A percentile compares a stretch with the other conserved stretches of the same genome.
phyloP scores from a whole-genome alignment of 2,113 vertebrate genomes.

The Xiphorhynchus elegans region DNA sequence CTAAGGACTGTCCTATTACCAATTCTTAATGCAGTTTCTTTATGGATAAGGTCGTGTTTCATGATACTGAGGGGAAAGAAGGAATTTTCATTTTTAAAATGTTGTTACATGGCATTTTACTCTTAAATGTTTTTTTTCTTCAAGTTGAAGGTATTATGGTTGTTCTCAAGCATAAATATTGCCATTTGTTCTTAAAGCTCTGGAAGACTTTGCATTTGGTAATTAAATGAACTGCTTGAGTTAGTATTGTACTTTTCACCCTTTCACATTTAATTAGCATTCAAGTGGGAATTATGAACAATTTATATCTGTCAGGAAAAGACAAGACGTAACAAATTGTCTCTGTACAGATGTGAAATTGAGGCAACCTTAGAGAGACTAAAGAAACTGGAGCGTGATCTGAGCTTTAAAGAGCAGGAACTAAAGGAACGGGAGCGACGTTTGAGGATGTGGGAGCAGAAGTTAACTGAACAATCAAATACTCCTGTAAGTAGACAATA shows the following conservation, averaged over 20 bases:
- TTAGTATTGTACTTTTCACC: constrained; percentile 52
- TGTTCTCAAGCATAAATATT: constrained; percentile 19
- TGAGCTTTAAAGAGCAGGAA: constrained; percentile 97
- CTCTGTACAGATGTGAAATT: constrained; percentile 89
- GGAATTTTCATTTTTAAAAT: background rate
- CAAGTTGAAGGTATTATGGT: background rate
- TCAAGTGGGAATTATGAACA: constrained; percentile 41
- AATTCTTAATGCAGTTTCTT: background rate
- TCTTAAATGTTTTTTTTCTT: constrained; percentile 28
- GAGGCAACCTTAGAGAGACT: constrained; percentile 96
- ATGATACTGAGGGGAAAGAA: background rate
- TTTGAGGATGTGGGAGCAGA: constrained; percentile 97
- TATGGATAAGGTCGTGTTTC: background rate
- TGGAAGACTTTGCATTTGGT: constrained; percentile 25
- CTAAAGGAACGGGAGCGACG: constrained; percentile 93
- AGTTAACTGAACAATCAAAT: constrained; percentile 94
- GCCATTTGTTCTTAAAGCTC: constrained; percentile 24
- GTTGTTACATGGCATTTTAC: background rate
- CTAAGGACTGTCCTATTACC: background rate
- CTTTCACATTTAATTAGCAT: constrained; percentile 63
- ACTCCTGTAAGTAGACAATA: constrained; percentile 88
- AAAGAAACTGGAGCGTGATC: constrained; percentile 96
- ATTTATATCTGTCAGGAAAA: constrained; percentile 48
- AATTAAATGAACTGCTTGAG: constrained; percentile 65
- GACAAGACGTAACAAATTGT: constrained; percentile 60